These are phyloP conservation scores for Antennarius striatus DNA, from an alignment of 2,113 vertebrate genomes.

Conservation along the genomic window DNA sequence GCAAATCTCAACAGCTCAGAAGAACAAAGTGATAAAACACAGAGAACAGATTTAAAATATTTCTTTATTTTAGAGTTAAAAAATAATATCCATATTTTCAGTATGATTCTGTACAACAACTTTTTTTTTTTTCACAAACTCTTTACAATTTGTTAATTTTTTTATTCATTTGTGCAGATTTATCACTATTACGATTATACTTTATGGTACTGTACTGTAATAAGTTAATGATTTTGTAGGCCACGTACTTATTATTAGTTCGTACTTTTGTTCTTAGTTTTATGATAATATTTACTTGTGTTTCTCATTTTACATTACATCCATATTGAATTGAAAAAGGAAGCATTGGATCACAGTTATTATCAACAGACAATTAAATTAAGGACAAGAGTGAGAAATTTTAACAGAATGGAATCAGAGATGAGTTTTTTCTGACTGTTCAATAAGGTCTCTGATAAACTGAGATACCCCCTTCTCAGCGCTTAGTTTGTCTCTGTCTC, in stretches of 20 bases:
- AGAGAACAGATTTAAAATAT: too few relatives aligned
- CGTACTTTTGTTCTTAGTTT: too few relatives aligned
- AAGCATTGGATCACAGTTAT: too few relatives aligned
- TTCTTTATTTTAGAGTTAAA: too few relatives aligned
- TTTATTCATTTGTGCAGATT: not conserved
- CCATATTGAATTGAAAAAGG: too few relatives aligned
- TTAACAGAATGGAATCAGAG: slow-evolving; percentile 14
- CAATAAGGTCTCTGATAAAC: slow-evolving; percentile 34
- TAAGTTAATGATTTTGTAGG: not conserved
- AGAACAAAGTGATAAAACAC: too few relatives aligned
- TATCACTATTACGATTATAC: not conserved
- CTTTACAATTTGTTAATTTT: not conserved
- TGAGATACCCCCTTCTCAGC: slow-evolving; percentile 37
- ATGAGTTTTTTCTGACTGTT: slow-evolving; percentile 47
- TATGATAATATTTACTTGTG: too few relatives aligned
- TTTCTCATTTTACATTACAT: too few relatives aligned
- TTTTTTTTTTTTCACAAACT: not conserved
- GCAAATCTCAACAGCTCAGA: too few relatives aligned
- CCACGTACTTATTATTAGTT: not conserved
- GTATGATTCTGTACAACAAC: too few relatives aligned
- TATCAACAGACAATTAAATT: not conserved
- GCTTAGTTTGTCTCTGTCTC: slow-evolving; percentile 59
- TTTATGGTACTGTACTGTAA: too few relatives aligned
- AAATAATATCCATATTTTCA: too few relatives aligned
- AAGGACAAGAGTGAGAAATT: not conserved